Conservation (phyloP, 2,888 invertebrate genomes). For the Sarcophaga rosellei region DNA sequence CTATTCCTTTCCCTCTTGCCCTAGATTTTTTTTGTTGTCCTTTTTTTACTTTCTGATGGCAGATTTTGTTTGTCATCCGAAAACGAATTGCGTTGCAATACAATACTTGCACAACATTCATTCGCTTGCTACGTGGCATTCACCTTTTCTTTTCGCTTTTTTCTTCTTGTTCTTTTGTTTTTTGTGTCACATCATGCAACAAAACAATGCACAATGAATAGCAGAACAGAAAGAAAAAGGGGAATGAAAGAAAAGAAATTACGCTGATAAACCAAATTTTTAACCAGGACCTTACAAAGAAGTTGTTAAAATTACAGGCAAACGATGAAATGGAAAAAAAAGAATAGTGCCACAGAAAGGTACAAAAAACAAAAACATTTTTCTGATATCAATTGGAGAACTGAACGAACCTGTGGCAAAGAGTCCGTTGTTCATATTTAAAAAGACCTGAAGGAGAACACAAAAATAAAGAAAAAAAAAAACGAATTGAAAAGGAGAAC, state of each 20-base stretch:
- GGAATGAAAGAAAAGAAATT: background rate
- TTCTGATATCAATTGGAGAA: no score
- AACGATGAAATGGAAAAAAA: background rate
- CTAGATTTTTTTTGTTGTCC: background rate
- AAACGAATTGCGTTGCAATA: constrained; percentile 37
- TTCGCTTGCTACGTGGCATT: background rate
- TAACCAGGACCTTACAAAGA: background rate
- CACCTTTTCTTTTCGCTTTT: background rate
- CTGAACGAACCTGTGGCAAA: background rate
- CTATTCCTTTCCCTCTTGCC: background rate
- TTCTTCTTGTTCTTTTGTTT: background rate
- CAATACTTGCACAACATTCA: constrained; percentile 12
- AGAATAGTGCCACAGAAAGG: background rate
- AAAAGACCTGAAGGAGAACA: background rate
- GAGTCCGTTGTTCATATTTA: background rate
- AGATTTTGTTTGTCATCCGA: background rate
- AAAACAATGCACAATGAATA: background rate
- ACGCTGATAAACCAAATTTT: background rate
- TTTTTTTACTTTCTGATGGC: background rate
- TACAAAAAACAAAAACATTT: no score
- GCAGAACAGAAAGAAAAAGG: no score
- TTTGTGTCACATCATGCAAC: background rate
- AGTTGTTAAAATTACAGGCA: constrained; percentile 22
- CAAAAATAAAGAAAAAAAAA: no score
- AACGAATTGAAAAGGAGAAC: background rate